A percentile compares a stretch with the other conserved stretches of the same genome.
Evolutionary conservation across 2,888 invertebrate species (phyloP).

Genomic region (Pharmacophagus antenor): DNA sequence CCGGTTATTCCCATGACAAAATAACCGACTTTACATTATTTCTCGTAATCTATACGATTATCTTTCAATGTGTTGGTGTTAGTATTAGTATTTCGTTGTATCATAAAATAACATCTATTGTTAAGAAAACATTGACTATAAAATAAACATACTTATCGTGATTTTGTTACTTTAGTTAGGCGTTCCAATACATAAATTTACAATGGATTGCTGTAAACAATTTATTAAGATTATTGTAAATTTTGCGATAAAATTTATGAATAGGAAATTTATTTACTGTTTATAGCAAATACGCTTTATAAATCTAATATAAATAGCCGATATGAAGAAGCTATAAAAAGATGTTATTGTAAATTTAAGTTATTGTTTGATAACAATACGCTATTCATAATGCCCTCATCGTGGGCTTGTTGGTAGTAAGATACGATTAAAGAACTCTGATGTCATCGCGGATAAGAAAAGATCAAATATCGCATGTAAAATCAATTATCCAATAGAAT

Average conservation of each 20-base stretch:
- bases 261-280: neutral
- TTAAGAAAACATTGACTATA: too few species aligned
- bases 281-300: too few species aligned
- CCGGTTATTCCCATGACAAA: neutral
- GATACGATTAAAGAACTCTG: neutral
- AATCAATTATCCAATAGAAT: neutral
- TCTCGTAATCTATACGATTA: neutral
- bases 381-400: neutral
- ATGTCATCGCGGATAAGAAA: neutral
- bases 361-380: neutral
- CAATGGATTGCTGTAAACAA: neutral
- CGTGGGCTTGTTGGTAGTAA: neutral
- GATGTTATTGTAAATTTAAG: too few species aligned
- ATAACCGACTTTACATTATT: neutral
- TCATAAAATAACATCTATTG: neutral
- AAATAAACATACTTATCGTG: too few species aligned
- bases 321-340: neutral
- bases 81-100: neutral
- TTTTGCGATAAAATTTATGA: neutral
- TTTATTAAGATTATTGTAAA: neutral
- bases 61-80: neutral
- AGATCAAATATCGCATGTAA: neutral
- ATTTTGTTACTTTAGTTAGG: too few species aligned
- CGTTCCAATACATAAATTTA: too few species aligned
- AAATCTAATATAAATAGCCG: neutral